Evolutionary conservation across 2,113 vertebrate genomes (phyloP).

Genomic region (Marmota flaviventris): DNA sequence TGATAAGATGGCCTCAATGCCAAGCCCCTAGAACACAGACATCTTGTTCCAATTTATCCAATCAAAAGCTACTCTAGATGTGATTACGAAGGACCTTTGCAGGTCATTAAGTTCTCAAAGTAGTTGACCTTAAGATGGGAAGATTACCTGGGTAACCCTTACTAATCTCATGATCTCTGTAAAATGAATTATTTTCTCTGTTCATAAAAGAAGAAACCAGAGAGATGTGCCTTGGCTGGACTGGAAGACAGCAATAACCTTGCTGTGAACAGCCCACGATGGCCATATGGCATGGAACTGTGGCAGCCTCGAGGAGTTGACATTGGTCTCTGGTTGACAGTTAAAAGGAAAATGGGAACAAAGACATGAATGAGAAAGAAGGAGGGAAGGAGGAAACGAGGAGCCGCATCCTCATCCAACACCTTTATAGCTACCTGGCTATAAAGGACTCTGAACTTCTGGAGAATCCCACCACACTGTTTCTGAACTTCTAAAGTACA

Average conservation of each 20-base stretch:
- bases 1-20: not conserved
- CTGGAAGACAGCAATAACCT: not conserved
- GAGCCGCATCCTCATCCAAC: not conserved
- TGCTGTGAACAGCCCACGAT: not conserved
- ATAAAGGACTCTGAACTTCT: not conserved
- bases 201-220: not conserved
- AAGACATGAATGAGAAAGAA: not conserved
- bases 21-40: not conserved
- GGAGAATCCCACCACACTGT: not conserved
- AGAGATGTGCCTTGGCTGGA: not conserved
- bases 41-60: not conserved
- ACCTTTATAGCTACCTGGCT: not conserved
- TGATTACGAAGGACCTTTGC: not conserved
- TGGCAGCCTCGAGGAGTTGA: not conserved
- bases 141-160: not conserved
- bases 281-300: not conserved
- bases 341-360: not conserved
- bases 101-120: not conserved
- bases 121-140: not conserved
- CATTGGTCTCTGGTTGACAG: not conserved
- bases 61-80: not conserved
- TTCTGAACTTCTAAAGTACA: not conserved
- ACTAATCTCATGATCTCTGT: not conserved
- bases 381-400: not conserved
- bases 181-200: not conserved